Evolutionary conservation across 1,140 invertebrate genomes (phyloP).

Genomic region (Dinothrombium tinctorium): DNA sequence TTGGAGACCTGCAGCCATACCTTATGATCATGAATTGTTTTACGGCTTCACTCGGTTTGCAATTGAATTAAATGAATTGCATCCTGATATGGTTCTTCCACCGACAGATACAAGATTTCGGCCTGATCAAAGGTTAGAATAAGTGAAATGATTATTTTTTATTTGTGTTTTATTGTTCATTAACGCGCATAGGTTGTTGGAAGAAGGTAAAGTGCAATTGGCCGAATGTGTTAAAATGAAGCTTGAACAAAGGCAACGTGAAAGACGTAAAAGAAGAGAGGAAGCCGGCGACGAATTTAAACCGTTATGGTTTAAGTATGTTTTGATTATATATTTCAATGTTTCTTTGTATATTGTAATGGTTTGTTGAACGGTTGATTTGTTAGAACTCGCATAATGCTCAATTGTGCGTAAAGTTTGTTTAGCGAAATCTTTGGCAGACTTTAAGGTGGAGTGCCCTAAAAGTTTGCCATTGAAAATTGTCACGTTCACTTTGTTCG

Average conservation of each 20-base stretch:
- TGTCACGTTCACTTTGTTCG: no score
- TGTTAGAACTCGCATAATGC: background rate
- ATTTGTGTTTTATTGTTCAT: background rate
- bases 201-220: slow-evolving; percentile 43
- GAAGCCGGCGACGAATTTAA: slow-evolving; percentile 26
- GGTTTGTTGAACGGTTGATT: background rate
- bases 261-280: slow-evolving; percentile 34
- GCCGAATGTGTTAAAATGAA: slow-evolving; percentile 43
- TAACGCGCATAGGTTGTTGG: slow-evolving; percentile 22
- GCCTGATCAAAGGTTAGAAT: slow-evolving; percentile 70
- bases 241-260: slow-evolving; percentile 40
- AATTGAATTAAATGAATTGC: slow-evolving; percentile 71
- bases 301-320: slow-evolving; percentile 38
- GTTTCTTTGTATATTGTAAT: background rate
- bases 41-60: slow-evolving; percentile 83
- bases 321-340: background rate
- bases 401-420: background rate
- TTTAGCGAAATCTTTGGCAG: no score
- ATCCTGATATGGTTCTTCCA: slow-evolving; percentile 38
- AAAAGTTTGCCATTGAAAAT: no score
- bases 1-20: slow-evolving; percentile 55
- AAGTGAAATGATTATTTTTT: slow-evolving; percentile 37
- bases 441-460: no score
- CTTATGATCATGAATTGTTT: slow-evolving; percentile 43
- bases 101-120: slow-evolving; percentile 69